Conservation (phyloP, 2,888 invertebrate species). For the Hypercompe scribonia region DNA sequence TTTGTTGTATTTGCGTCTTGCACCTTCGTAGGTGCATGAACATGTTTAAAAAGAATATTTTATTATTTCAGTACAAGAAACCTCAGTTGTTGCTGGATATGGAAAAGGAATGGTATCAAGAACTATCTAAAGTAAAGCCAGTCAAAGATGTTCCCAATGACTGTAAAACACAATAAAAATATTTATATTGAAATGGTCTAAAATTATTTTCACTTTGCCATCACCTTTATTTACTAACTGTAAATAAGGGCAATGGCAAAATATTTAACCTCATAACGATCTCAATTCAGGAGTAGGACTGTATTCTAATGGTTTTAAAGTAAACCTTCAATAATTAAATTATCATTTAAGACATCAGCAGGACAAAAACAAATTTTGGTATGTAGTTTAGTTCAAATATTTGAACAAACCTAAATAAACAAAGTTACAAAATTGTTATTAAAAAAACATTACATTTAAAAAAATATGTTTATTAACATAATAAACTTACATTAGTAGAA, state of each 20-base stretch:
- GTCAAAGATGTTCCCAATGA: constrained; percentile 79
- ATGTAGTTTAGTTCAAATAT: neutral
- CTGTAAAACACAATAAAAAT: constrained; percentile 76
- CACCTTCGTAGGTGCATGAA: neutral
- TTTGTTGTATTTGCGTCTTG: too few relatives aligned
- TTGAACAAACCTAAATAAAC: neutral
- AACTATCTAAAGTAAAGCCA: constrained; percentile 76
- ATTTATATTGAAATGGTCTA: neutral
- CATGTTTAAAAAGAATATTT: neutral
- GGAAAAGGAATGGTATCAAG: constrained; percentile 88
- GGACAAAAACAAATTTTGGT: neutral
- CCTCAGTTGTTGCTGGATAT: constrained; percentile 89
- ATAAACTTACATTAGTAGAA: constrained; percentile 4
- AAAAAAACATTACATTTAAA: neutral
- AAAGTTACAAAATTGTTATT: neutral
- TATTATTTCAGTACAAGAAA: constrained; percentile 90
- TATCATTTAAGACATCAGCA: neutral
- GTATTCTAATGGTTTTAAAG: too few relatives aligned
- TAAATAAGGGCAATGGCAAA: too few relatives aligned
- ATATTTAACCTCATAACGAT: neutral
- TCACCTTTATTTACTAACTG: neutral
- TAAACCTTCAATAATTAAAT: too few relatives aligned
- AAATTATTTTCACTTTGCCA: constrained; percentile 3
- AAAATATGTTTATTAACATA: constrained; percentile 10
- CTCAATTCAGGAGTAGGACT: too few relatives aligned